Conservation (phyloP, 1,140 invertebrate species). For the Drosophila tristis region DNA sequence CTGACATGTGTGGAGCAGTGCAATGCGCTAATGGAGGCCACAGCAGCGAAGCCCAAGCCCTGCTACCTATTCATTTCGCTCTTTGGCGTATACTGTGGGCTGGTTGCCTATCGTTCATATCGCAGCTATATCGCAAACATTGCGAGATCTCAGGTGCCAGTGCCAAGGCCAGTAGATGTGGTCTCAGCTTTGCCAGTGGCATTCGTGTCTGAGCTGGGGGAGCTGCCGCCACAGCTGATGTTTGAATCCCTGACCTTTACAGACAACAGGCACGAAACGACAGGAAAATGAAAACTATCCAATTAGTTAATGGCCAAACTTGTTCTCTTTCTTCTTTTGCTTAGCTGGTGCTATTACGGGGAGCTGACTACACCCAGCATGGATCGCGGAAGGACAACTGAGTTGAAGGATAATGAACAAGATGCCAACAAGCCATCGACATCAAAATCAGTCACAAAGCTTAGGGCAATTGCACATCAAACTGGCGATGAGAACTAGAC, state of each 20-base stretch:
- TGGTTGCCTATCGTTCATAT: slow-evolving; percentile 23
- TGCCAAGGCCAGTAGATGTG: no score
- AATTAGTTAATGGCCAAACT: neutral
- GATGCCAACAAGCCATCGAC: no score
- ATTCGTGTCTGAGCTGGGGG: no score
- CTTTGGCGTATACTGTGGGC: slow-evolving; percentile 37
- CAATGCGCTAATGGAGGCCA: slow-evolving; percentile 17
- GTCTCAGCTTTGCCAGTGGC: no score
- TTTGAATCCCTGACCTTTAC: neutral
- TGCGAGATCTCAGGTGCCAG: neutral
- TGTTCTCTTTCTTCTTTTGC: neutral
- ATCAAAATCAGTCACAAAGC: no score
- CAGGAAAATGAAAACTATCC: neutral
- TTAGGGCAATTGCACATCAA: no score
- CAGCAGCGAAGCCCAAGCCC: neutral
- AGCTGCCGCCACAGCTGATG: no score
- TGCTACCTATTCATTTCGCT: slow-evolving; percentile 17
- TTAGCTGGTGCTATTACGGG: slow-evolving; percentile 33
- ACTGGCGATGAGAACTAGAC: no score
- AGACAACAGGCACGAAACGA: slow-evolving; percentile 1
- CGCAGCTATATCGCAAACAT: neutral
- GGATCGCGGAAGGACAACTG: neutral
- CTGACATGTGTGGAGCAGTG: slow-evolving; percentile 31
- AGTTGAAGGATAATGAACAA: neutral
- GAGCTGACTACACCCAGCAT: neutral